Evolutionary conservation across 2,888 invertebrate genomes (phyloP).

Genomic region (Archips xylosteana): DNA sequence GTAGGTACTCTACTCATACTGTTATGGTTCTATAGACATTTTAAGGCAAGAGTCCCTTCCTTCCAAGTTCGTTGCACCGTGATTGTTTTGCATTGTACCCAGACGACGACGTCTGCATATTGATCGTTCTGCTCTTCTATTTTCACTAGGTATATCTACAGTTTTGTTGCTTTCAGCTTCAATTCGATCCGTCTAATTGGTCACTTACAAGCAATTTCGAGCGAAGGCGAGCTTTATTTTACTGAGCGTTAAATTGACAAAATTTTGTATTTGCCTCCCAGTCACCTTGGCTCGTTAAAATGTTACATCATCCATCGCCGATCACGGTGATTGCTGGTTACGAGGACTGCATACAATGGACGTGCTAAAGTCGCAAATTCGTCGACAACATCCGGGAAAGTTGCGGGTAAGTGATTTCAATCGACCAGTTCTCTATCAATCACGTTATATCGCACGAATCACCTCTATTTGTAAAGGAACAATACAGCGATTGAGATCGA

Average conservation of each 20-base stretch:
- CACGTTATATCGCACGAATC: constrained; percentile 48
- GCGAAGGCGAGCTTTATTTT: constrained; percentile 35
- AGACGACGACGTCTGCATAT: constrained; percentile 74
- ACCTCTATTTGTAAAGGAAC: constrained; percentile 45
- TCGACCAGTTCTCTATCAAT: constrained; percentile 46
- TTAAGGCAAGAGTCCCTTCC: constrained; percentile 68
- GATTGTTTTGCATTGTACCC: constrained; percentile 72
- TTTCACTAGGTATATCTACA: constrained; percentile 43
- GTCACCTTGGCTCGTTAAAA: constrained; percentile 60
- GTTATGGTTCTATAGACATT: constrained; percentile 54
- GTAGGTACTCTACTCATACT: constrained; percentile 59
- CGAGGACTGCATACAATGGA: constrained; percentile 63
- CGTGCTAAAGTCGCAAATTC: constrained; percentile 62
- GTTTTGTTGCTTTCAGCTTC: constrained; percentile 18
- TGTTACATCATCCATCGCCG: constrained; percentile 50
- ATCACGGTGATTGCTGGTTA: constrained; percentile 42
- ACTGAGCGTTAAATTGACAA: constrained; percentile 42
- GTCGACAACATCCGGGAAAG: constrained; percentile 72
- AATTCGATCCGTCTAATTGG: constrained; percentile 34
- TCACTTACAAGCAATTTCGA: constrained; percentile 35
- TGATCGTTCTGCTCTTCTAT: constrained; percentile 53
- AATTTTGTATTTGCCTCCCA: constrained; percentile 51
- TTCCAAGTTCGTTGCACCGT: constrained; percentile 76
- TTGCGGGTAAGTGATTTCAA: constrained; percentile 60
- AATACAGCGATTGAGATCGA: constrained; percentile 43